Evolutionary conservation across 2,113 vertebrate genomes (phyloP).

Genomic region (Notiomystis cincta): DNA sequence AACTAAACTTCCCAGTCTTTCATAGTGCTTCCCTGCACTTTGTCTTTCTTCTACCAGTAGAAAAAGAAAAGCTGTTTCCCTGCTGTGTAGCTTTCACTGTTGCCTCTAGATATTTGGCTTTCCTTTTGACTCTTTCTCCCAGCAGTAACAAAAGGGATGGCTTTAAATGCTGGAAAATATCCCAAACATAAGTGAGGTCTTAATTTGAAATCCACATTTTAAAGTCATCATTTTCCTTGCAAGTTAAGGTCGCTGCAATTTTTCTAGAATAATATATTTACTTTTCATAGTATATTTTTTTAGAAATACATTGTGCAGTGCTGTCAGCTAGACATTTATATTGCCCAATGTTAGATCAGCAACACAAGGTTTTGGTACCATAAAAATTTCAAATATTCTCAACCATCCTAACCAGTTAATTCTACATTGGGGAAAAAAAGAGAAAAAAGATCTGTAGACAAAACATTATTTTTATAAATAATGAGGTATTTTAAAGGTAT

Average conservation of each 20-base stretch:
- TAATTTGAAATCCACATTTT: background rate
- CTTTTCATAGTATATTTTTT: background rate
- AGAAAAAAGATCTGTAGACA: too few species aligned
- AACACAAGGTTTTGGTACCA: background rate
- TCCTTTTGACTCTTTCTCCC: background rate
- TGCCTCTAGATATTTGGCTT: background rate
- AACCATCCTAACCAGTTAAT: background rate
- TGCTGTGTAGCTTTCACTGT: background rate
- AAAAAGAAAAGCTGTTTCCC: background rate
- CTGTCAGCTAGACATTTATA: background rate
- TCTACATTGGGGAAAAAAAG: accelerated
- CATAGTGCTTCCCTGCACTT: background rate
- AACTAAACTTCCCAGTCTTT: background rate
- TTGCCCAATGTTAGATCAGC: background rate
- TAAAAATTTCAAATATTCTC: background rate
- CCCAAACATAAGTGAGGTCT: background rate
- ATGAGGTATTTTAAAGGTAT: background rate
- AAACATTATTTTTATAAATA: background rate
- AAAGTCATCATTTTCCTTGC: background rate
- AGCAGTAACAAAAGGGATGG: background rate
- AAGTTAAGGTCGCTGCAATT: background rate
- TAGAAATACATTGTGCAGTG: background rate
- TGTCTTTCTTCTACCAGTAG: background rate
- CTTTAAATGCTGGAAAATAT: background rate
- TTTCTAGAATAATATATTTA: background rate